Base-by-base conservation (phyloP, 2,113 vertebrate genomes). In the Salminus brasiliensis region DNA sequence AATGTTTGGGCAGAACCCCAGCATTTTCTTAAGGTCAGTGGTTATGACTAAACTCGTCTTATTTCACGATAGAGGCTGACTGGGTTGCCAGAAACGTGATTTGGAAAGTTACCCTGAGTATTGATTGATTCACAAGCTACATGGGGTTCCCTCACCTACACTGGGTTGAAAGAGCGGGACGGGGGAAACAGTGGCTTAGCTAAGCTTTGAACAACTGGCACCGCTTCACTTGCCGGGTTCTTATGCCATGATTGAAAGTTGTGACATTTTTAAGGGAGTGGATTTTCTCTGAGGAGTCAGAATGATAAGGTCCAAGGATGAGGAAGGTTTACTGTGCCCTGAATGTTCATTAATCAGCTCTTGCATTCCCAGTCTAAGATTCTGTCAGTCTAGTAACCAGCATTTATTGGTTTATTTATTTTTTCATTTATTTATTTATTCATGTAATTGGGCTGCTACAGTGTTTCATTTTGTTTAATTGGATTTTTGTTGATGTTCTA, bases 91-190 rank as follows among this genome's bases (percentile, higher is more conserved):
- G 66, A 78, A 62, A 78, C 32, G 21, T 53, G 75, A 41, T 79
- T 81, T 69, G 21, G 55, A 69, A 25, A 53, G 63, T 39, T 62
- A 60, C 75, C 76, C 63, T 32, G 70, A 69, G 76, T 70, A 82
- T 74, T 29, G 71, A 82, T 78, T 71, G 71, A 82, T 78, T 71
- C 43, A 63, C 5, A 10, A 11, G 7, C n/a, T 36, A 47, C 53
- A 60, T 32, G 41, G 25, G 60, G 45, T 82, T 71, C 29, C 49
- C 16, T 43, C 63, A 18, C 43, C 72, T 74, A 41, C 15, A 45
- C 27, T 63, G 23, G 62, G 52, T 74, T 69, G 43, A 63, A 78
- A 74, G 41, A 68, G 25, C 68, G 9, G 2, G 43, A 57, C 15
- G 27, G n/a, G 18, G 21, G 15, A 18, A 29, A 43, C 66, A 78